Evolutionary conservation across 2,113 vertebrate genomes (phyloP).

Genomic region (Arothron firmamentum): DNA sequence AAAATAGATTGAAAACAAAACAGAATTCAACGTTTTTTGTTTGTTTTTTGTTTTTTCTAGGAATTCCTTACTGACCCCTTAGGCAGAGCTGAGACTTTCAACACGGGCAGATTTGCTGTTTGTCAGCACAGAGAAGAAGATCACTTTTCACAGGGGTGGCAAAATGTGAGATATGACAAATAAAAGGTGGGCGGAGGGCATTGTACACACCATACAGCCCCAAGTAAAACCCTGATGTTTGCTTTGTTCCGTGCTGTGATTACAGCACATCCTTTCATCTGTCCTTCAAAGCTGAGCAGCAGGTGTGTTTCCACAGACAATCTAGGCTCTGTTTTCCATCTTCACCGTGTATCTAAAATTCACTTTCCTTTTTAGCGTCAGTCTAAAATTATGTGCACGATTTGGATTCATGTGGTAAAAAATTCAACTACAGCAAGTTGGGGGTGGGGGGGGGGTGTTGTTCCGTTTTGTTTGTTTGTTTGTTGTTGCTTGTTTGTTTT

Average conservation of each 20-base stretch:
- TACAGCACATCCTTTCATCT: constrained; percentile 70
- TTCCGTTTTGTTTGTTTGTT: background rate
- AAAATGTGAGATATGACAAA: constrained; percentile 39
- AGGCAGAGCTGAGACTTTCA: constrained; percentile 30
- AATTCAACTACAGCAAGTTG: too few relatives aligned
- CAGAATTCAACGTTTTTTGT: background rate
- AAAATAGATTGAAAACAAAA: background rate
- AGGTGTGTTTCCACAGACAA: constrained; percentile 63
- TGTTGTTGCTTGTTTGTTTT: background rate
- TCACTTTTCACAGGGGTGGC: constrained; percentile 28
- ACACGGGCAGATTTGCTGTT: constrained; percentile 32
- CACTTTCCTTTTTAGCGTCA: background rate
- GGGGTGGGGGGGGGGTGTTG: too few relatives aligned
- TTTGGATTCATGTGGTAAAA: background rate
- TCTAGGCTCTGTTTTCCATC: constrained; percentile 23
- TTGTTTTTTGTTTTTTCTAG: constrained; percentile 2
- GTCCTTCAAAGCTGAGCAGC: constrained; percentile 69
- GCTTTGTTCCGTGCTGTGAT: constrained; percentile 63
- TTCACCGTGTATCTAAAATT: background rate
- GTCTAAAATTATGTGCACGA: background rate
- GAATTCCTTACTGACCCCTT: constrained; percentile 13
- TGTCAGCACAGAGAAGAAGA: constrained; percentile 17
- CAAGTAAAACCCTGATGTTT: constrained; percentile 30
- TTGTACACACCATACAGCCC: constrained; percentile 20
- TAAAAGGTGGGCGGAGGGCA: constrained; percentile 18